Evolutionary conservation across 2,113 vertebrate species (phyloP).

Genomic region (Myotis lucifugus): DNA sequence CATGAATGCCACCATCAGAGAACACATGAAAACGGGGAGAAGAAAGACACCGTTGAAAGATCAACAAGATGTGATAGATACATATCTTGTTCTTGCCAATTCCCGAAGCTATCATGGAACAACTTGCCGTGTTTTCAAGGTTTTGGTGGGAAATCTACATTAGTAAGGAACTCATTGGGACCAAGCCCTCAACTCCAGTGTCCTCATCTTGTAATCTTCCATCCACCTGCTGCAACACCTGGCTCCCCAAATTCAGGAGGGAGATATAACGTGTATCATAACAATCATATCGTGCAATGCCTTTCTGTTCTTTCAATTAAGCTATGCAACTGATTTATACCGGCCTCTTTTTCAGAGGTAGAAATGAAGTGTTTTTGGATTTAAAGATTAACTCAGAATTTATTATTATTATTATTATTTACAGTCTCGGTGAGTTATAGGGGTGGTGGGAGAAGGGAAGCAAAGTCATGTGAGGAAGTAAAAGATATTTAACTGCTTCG

Average conservation of each 20-base stretch:
- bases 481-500: not conserved
- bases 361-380: constrained; percentile 19
- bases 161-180: constrained; percentile 41
- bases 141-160: constrained; percentile 57
- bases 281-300: not conserved
- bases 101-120: not conserved
- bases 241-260: constrained; percentile 65
- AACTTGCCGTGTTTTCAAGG: constrained; percentile 5
- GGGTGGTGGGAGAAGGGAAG: not conserved
- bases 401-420: not conserved
- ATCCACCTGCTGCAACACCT: constrained; percentile 76
- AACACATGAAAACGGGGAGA: not conserved
- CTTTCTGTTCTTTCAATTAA: constrained; percentile 54
- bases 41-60: not conserved
- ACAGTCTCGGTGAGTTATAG: not conserved
- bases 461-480: constrained; percentile 22
- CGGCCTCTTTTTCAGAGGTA: not conserved
- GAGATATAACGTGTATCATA: not conserved
- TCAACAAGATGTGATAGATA: not conserved
- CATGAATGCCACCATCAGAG: not conserved
- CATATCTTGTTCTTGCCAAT: not conserved
- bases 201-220: constrained; percentile 68
- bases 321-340: not conserved
- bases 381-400: constrained; percentile 14
- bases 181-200: constrained; percentile 47